Base-by-base conservation (phyloP, 37 sponge, comb jelly and placozoan genomes). In the Beroe forskalii region DNA sequence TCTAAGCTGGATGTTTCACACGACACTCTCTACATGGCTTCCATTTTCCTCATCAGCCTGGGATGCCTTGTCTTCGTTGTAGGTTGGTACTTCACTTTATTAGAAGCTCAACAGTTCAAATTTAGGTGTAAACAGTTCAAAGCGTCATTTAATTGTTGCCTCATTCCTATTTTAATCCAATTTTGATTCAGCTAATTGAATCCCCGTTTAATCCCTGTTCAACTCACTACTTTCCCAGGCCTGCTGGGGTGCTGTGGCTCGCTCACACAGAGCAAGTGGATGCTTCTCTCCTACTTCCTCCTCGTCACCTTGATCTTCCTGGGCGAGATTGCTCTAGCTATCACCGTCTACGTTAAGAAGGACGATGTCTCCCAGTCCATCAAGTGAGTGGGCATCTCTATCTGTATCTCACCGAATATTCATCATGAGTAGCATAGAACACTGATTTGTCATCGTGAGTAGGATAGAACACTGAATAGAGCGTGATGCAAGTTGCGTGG, bases 171-270 rank as follows among this genome's bases (percentile, higher is more conserved):
- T n/a, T n/a, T n/a, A n/a, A n/a, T n/a, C n/a, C n/a, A n/a, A n/a
- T n/a, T n/a, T n/a, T n/a, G n/a, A n/a, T n/a, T n/a, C n/a, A n/a
- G n/a, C n/a, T n/a, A n/a, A n/a, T n/a, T n/a, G n/a, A n/a, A n/a
- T n/a, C n/a, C n/a, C n/a, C n/a, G n/a, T n/a, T n/a, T n/a, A n/a
- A n/a, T n/a, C n/a, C n/a, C n/a, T n/a, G n/a, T n/a, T n/a, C n/a
- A n/a, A n/a, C n/a, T n/a, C 55, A 48, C 6, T 36, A 37, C 22
- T 27, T 22, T 38, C 44, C 25, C 48, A 80, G 86, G 86, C 42
- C 86, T 80, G 86, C 86, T 80, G 25, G 86, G 86, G 1, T 80
- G 86, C 55, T 80, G 86, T 25, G 86, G 86, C 3, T 80, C 86
- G 2, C 48, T 80, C 3, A 80, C 86, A 43, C 86, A 80, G 48